phyloP scores from a whole-genome alignment of 2,888 invertebrate genomes.

The Seira musarum region DNA sequence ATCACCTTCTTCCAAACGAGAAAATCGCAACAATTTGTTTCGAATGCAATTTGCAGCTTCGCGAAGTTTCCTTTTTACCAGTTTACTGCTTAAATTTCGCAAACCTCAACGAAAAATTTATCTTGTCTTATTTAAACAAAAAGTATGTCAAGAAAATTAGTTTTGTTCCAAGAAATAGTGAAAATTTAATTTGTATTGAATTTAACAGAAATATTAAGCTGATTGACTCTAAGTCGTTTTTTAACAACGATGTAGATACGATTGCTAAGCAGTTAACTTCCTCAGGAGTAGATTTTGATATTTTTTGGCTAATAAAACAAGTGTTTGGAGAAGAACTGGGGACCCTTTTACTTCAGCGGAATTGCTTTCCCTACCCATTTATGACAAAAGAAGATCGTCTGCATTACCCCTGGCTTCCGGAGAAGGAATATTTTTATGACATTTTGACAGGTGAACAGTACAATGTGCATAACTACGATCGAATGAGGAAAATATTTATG shows the following conservation, averaged over 20 bases:
- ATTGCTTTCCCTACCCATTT: neutral
- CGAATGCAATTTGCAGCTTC: neutral
- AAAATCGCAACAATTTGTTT: neutral
- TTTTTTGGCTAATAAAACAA: neutral
- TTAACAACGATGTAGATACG: neutral
- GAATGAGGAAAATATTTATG: neutral
- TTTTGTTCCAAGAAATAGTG: too few species aligned
- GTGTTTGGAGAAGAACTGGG: neutral
- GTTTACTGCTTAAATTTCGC: too few species aligned
- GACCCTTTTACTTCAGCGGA: neutral
- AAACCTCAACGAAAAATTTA: too few species aligned
- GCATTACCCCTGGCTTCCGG: neutral
- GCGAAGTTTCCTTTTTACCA: too few species aligned
- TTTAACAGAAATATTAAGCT: too few species aligned
- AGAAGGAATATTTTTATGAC: neutral
- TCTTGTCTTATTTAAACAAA: too few species aligned
- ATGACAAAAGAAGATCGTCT: neutral
- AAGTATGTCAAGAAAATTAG: too few species aligned
- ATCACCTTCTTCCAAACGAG: neutral
- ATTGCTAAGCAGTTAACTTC: too few species aligned
- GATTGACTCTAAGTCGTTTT: too few species aligned
- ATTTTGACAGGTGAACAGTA: too few species aligned
- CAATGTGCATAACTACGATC: too few species aligned
- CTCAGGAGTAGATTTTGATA: neutral
- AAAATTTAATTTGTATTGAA: too few species aligned